Percentiles rank a stretch among this genome's conserved stretches.
phyloP scores from a whole-genome alignment of 1,140 invertebrate species.

The Leucophenga varia region DNA sequence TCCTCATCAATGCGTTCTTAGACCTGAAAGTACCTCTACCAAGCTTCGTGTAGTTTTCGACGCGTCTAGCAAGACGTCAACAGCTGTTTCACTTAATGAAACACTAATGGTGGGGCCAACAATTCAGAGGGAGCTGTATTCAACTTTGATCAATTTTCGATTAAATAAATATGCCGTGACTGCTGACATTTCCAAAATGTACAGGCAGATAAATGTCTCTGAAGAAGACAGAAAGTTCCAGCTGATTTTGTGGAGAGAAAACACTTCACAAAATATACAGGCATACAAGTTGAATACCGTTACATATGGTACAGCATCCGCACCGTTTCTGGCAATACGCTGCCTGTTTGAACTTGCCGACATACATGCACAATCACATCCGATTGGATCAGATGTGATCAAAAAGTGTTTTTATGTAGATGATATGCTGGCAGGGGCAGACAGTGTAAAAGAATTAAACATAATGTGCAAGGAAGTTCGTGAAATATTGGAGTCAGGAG shows the following conservation, averaged over 20 bases:
- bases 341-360: slow-evolving; percentile 39
- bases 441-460: slow-evolving; percentile 19
- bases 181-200: slow-evolving; percentile 56
- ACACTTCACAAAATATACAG: slow-evolving; percentile 23
- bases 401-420: slow-evolving; percentile 48
- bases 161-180: no score
- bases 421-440: slow-evolving; percentile 35
- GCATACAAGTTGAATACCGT: slow-evolving; percentile 48
- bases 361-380: slow-evolving; percentile 30
- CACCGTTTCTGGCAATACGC: slow-evolving; percentile 47
- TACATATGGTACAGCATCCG: slow-evolving; percentile 52
- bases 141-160: slow-evolving; percentile 28
- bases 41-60: neutral
- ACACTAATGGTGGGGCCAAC: slow-evolving; percentile 1
- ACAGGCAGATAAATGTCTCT: slow-evolving; percentile 46
- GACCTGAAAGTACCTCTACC: neutral
- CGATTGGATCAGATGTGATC: slow-evolving; percentile 29
- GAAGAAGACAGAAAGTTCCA: slow-evolving; percentile 44
- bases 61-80: neutral
- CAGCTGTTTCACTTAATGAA: neutral
- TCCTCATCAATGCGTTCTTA: neutral
- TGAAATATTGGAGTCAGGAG: slow-evolving; percentile 20
- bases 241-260: slow-evolving; percentile 51
- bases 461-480: slow-evolving; percentile 25
- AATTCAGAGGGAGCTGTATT: slow-evolving; percentile 14